Evolutionary conservation across 2,888 invertebrate genomes (phyloP), one percentile per base, ranked within the genome.

Genomic region (Nephrocerus scutellatus): DNA sequence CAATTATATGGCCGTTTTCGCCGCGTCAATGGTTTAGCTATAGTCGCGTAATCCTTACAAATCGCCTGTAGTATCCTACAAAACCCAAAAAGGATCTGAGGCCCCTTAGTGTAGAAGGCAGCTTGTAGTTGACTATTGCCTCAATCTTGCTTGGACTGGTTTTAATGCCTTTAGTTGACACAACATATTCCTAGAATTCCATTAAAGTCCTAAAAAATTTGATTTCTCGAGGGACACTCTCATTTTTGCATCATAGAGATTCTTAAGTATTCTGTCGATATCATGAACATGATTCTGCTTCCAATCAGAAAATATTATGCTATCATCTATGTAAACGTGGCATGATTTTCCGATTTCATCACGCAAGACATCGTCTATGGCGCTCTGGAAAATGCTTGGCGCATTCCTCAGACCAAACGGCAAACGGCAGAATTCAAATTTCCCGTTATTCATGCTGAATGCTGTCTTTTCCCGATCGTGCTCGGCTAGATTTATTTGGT

Each of bases 111-210:
- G 36, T 33, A 12, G 19, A 19, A 8, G 41, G 41, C 10, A 20
- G 15, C 12, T 30, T 22, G n/a, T 41, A 39, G 28, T 30, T 37
- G n/a, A 37, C 23, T 28, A 39, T 45, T 13, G 30, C 22, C 12
- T 37, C 19, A 9, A 40, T 30, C 19, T 36, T 39, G 30, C 32
- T 36, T n/a, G n/a, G n/a, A n/a, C n/a, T n/a, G 7, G 37, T 40
- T 37, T 13, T 43, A 10, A 43, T 36, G n/a, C 42, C 55, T 2
- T 52, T 50, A 10, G 38, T 42, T 3, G 47, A 50, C 15, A 50
- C 42, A 6, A 59, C 33, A 34, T 59, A 60, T 5, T 61, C 61
- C 14, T 65, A 45, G 38, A 52, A 63, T 21, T 52, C 49, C 2
- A 62, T 51, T 32, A 49, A 46, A 16, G 51, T 51, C 24, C 38